Percentiles rank a stretch among this genome's conserved stretches.
These are phyloP conservation scores for Cotesia typhae DNA, from an alignment of 1,140 invertebrate genomes.

Conservation along the genomic window DNA sequence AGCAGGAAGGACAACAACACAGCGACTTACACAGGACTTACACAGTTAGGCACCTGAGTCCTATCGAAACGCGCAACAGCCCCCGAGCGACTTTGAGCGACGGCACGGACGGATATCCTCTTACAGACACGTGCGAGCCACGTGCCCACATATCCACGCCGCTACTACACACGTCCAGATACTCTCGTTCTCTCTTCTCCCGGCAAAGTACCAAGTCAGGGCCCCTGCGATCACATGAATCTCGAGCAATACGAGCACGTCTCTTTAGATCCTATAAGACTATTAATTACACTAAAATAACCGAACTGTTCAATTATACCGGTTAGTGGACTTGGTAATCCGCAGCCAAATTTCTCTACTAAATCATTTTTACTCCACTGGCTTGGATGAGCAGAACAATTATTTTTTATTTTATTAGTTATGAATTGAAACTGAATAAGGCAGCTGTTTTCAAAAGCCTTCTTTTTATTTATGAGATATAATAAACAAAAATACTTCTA, in stretches of 20 bases:
- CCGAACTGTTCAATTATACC: no score
- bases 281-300: constrained; percentile 22
- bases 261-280: constrained; percentile 10
- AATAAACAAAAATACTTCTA: no score
- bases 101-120: constrained; percentile 35
- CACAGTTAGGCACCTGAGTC: constrained; percentile 20
- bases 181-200: background rate
- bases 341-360: no score
- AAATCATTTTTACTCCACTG: no score
- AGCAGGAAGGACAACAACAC: background rate
- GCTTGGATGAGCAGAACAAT: no score
- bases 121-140: constrained; percentile 57
- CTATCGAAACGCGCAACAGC: constrained; percentile 23
- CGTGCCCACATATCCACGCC: constrained; percentile 49
- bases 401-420: no score
- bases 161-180: constrained; percentile 1
- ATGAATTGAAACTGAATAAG: no score
- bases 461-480: no score
- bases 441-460: no score
- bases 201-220: background rate
- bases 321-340: no score
- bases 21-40: background rate
- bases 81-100: constrained; percentile 36
- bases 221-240: background rate
- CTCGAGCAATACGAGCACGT: constrained; percentile 6